Conservation (phyloP, 1,140 invertebrate species). For the Limonius californicus region DNA sequence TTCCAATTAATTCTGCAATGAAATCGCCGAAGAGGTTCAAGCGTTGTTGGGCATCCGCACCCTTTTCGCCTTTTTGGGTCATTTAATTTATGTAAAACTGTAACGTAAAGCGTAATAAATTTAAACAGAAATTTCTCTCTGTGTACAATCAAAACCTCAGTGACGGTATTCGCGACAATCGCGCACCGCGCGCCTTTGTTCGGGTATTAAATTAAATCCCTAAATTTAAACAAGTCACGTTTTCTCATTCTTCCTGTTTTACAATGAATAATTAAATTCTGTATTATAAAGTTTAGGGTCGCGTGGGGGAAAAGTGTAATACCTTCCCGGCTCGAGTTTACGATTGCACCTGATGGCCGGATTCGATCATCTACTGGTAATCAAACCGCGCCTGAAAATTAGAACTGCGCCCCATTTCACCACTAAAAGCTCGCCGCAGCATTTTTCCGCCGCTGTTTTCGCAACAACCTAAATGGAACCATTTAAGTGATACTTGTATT, state of each 20-base stretch:
- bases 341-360: conserved; percentile 7
- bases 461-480: too few species aligned
- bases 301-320: neutral
- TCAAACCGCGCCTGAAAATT: neutral
- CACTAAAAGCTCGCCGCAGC: neutral
- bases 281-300: conserved; percentile 14
- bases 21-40: too few species aligned
- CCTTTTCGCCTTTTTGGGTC: neutral
- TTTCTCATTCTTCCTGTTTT: conserved; percentile 14
- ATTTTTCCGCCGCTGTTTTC: too few species aligned
- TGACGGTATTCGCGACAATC: conserved; percentile 7
- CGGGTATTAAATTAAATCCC: conserved; percentile 14
- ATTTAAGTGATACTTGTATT: too few species aligned
- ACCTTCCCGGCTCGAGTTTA: neutral
- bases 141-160: neutral
- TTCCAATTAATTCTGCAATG: too few species aligned
- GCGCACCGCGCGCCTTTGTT: neutral
- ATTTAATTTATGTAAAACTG: conserved; percentile 11
- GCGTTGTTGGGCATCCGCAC: too few species aligned
- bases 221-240: conserved; percentile 15
- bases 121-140: neutral
- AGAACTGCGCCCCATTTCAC: neutral
- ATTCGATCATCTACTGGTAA: conserved; percentile 11
- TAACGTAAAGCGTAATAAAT: conserved; percentile 6
- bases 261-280: conserved; percentile 14